Evolutionary conservation across 1,140 invertebrate species (phyloP).

Genomic region (Drosophila mayri): DNA sequence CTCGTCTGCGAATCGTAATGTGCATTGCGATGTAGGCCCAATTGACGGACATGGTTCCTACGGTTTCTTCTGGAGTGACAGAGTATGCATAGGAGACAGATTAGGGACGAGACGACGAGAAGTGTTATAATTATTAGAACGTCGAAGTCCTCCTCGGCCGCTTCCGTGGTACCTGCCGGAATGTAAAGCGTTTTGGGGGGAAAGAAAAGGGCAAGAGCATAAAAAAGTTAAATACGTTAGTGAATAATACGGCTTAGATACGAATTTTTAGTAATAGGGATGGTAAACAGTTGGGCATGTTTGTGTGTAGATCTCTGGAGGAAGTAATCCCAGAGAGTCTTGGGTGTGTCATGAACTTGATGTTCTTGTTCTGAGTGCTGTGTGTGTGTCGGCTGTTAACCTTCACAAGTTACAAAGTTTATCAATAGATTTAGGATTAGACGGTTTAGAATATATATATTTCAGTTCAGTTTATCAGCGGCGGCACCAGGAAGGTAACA

Average conservation of each 20-base stretch:
- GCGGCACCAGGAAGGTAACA: constrained; percentile 40
- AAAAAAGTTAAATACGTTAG: constrained; percentile 12
- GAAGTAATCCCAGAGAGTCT: constrained; percentile 12
- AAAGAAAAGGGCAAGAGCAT: constrained; percentile 34
- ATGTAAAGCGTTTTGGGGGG: constrained; percentile 7
- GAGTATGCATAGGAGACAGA: constrained; percentile 85
- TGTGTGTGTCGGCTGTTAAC: constrained; percentile 16
- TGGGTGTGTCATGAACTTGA: constrained; percentile 26
- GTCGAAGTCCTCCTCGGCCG: constrained; percentile 86
- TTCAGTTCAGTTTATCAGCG: constrained; percentile 53
- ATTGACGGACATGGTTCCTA: constrained; percentile 80
- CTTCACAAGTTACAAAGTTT: constrained; percentile 20
- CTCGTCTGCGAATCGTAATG: constrained; percentile 85
- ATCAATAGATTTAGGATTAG: constrained; percentile 30
- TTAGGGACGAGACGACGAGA: constrained; percentile 85
- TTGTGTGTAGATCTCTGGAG: constrained; percentile 17
- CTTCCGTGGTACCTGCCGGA: constrained; percentile 85
- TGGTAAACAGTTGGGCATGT: constrained; percentile 31
- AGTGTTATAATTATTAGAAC: constrained; percentile 85
- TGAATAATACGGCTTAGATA: background rate
- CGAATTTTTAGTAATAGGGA: background rate
- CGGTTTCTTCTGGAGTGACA: constrained; percentile 85
- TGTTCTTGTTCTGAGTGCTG: constrained; percentile 46
- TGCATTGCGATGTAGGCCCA: constrained; percentile 84
- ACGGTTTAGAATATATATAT: constrained; percentile 33